phyloP scores from a whole-genome alignment of 2,888 invertebrate genomes.

The Sarcophaga caerulescens region DNA sequence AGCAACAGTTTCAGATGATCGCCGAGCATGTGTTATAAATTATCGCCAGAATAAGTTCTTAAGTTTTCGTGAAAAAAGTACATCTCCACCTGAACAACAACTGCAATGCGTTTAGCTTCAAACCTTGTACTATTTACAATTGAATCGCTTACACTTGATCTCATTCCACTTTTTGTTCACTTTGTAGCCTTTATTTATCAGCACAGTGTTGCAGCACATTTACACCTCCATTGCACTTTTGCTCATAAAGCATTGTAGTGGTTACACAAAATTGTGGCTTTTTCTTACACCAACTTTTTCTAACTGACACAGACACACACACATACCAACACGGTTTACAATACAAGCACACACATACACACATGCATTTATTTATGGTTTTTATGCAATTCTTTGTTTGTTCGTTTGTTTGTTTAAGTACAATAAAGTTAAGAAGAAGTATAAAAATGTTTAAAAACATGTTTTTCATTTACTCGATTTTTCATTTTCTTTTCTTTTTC shows the following conservation, averaged over 20 bases:
- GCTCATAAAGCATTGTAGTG: conserved; percentile 72
- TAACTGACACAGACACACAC: neutral
- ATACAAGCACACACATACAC: conserved; percentile 22
- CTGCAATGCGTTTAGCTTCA: neutral
- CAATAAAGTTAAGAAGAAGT: conserved; percentile 31
- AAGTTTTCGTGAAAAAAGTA: neutral
- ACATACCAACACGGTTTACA: conserved; percentile 12
- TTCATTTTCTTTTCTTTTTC: neutral
- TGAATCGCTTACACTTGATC: too few relatives aligned
- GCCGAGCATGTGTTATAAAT: too few relatives aligned
- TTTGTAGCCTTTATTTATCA: neutral
- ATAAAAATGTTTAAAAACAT: conserved; percentile 35
- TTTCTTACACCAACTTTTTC: conserved; percentile 24
- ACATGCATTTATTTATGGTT: conserved; percentile 12
- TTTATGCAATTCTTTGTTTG: neutral
- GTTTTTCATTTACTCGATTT: conserved; percentile 25
- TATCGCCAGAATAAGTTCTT: too few relatives aligned
- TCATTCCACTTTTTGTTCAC: neutral
- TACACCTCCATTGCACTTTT: neutral
- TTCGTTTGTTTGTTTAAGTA: conserved; percentile 11
- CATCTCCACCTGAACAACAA: neutral
- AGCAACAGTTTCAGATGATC: too few relatives aligned
- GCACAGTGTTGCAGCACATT: neutral
- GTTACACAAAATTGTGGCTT: conserved; percentile 47
- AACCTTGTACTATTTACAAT: too few relatives aligned